Base-by-base conservation (phyloP, 2,113 vertebrate species). In the Amphiprion ocellaris region DNA sequence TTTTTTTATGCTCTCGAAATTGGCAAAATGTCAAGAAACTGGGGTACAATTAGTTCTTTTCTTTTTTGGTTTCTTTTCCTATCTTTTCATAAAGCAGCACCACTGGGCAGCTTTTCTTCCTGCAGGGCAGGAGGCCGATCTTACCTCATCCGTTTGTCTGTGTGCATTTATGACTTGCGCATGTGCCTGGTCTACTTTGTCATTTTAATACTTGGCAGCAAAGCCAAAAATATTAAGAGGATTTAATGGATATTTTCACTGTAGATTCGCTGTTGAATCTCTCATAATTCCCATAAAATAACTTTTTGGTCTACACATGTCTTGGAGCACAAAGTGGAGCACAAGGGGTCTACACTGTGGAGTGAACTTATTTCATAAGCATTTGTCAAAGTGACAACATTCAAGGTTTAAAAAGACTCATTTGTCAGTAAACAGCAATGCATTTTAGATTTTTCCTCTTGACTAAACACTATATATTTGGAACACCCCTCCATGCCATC, bases 1-100 rank as follows among this genome's bases (percentile, higher is more conserved):
- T 80, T 69, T 80, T 69, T 70, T 56, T 55, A 63, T 77, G 77
- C 66, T 79, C 53, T 64, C 70, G 11, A 73, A 81, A 72, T 56
- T 92, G 85, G 85, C 77, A 86, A 59, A n/a, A 72, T 78, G 74
- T 91, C 89, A 90, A 88, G 79, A 87, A 74, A 84, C 72, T 24
- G 5, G 47, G 80, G 70, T 77, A 89, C 83, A 91, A 90, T 73
- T 85, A 87, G 88, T 85, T 89, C 61, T 78, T 81, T 79, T 86
- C 75, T 84, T 63, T 81, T 55, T 58, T 24, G 49, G 47, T 76
- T 77, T 59, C 19, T 70, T 70, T 72, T 53, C 55, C 66, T 69
- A 66, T 68, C 82, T 83, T 79, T 83, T 87, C 60, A 87, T 77
- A 77, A 83, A 86, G 54, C 54, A 59, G 61, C 54, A 71, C 69